Percentiles rank a stretch among this genome's conserved stretches.
Conservation (phyloP, 53 echinoderm and acorn worm species). For the Echinometra lucunter region DNA sequence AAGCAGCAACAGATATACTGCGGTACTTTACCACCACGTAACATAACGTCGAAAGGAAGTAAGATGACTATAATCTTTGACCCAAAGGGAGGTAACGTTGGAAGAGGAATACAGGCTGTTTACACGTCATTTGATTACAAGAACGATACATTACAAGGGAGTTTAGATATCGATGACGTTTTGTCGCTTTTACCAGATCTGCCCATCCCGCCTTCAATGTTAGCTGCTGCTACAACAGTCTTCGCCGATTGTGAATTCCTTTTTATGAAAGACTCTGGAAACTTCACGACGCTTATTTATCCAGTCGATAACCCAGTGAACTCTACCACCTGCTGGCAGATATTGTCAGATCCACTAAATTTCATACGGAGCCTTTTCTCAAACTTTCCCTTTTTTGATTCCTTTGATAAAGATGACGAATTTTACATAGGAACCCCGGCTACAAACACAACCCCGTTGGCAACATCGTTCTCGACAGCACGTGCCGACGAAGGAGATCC, state of each 20-base stretch:
- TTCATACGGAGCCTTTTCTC: background rate
- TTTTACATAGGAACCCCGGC: background rate
- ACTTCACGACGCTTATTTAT: background rate
- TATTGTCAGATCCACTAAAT: background rate
- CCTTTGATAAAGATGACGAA: background rate
- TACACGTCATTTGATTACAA: slow-evolving; percentile 15
- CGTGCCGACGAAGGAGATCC: background rate
- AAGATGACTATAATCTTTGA: slow-evolving; percentile 33
- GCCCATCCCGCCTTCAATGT: background rate
- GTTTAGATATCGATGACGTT: background rate
- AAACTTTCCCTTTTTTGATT: background rate
- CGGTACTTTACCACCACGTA: slow-evolving; percentile 37
- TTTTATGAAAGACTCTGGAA: slow-evolving; percentile 2
- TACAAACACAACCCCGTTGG: background rate
- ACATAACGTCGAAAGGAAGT: background rate
- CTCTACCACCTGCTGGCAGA: background rate
- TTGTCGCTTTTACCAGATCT: slow-evolving; percentile 1
- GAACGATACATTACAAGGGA: background rate
- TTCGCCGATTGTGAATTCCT: background rate
- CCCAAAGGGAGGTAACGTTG: slow-evolving; percentile 4
- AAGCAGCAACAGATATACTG: background rate
- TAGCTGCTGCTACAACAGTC: background rate
- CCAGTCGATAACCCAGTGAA: background rate
- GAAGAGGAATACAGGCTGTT: background rate
- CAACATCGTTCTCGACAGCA: background rate